Conservation (phyloP, 2,113 vertebrate genomes). For the Myrmecophaga tridactyla region DNA sequence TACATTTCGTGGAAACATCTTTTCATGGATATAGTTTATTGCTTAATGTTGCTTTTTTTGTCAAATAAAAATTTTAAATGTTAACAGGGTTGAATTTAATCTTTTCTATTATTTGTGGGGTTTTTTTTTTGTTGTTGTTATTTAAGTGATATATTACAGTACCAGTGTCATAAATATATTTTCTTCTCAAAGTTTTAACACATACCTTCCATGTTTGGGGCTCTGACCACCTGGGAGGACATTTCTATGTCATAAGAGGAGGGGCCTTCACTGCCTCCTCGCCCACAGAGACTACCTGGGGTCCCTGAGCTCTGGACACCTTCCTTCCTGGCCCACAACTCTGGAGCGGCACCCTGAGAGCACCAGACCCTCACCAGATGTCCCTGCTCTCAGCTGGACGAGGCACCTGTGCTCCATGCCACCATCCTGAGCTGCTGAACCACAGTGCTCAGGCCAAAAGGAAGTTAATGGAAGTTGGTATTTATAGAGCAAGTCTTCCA, state of each 20-base stretch:
- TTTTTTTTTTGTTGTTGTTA: neutral
- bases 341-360: neutral
- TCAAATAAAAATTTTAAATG: neutral
- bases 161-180: accelerated
- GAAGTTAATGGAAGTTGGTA: neutral
- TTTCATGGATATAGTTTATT: accelerated
- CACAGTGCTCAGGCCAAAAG: neutral
- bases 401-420: neutral
- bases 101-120: neutral
- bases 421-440: neutral
- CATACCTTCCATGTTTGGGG: neutral
- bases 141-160: neutral
- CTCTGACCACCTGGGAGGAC: too few species aligned
- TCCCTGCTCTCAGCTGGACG: accelerated
- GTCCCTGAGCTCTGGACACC: too few species aligned
- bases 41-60: too few species aligned
- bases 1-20: accelerated
- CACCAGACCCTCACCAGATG: neutral
- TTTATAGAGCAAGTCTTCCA: neutral
- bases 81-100: too few species aligned
- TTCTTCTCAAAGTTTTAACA: neutral
- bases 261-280: neutral
- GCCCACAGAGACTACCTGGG: neutral
- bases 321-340: neutral
- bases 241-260: accelerated